A percentile compares a stretch with the other conserved stretches of the same genome.
Conservation (phyloP, 2,888 invertebrate genomes). For the Spialia ferax region DNA sequence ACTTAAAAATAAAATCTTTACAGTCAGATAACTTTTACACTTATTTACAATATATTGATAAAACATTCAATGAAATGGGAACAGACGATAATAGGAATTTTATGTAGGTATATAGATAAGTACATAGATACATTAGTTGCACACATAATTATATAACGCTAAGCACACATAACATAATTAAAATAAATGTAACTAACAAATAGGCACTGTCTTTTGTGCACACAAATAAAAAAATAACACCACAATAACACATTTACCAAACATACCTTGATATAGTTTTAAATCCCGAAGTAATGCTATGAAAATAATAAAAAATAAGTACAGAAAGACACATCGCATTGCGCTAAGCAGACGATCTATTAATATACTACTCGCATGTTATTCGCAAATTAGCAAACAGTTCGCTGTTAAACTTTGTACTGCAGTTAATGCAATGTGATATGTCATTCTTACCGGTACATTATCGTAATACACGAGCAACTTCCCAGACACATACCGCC, state of each 20-base stretch:
- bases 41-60: background rate
- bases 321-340: conserved; percentile 57
- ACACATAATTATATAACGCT: conserved; percentile 42
- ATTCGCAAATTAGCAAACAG: conserved; percentile 48
- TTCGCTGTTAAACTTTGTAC: conserved; percentile 31
- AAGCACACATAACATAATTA: conserved; percentile 9
- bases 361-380: conserved; percentile 26
- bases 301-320: background rate
- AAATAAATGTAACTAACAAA: background rate
- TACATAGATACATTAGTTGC: conserved; percentile 41
- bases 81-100: background rate
- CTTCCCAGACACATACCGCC: background rate
- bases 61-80: background rate
- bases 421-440: conserved; percentile 56
- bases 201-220: background rate
- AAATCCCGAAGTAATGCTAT: background rate
- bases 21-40: no score
- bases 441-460: conserved; percentile 53
- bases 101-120: background rate
- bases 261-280: conserved; percentile 24
- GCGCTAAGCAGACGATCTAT: conserved; percentile 46
- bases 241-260: conserved; percentile 47
- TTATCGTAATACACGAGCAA: conserved; percentile 13
- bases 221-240: background rate
- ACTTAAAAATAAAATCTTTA: background rate